Conservation (phyloP, 2,113 vertebrate genomes). For the Xiphophorus maculatus region DNA sequence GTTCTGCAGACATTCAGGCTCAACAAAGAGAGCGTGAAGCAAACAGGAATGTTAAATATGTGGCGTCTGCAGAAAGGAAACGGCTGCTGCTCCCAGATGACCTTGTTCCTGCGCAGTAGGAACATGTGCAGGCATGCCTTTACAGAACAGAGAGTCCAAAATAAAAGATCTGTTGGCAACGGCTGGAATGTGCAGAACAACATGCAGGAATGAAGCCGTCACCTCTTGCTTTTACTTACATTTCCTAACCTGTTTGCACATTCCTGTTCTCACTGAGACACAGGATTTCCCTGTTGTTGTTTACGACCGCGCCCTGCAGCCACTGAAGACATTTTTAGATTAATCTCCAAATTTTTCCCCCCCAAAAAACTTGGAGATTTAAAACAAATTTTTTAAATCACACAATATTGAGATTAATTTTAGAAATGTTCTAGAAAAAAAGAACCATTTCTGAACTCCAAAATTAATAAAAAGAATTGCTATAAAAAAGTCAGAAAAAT, state of each 20-base stretch:
- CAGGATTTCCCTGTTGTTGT: neutral
- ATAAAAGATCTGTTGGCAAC: neutral
- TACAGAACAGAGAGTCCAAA: accelerated
- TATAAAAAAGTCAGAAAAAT: too few relatives aligned
- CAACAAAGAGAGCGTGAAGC: neutral
- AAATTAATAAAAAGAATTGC: too few relatives aligned
- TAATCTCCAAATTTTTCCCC: too few relatives aligned
- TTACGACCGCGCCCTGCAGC: too few relatives aligned
- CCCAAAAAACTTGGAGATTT: too few relatives aligned
- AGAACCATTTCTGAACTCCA: too few relatives aligned
- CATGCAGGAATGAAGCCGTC: neutral
- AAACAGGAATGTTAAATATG: conserved; percentile 31
- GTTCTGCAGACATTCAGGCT: conserved; percentile 2
- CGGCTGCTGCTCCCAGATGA: neutral
- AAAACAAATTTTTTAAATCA: too few relatives aligned
- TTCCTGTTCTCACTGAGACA: neutral
- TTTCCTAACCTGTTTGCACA: neutral
- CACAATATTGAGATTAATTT: too few relatives aligned
- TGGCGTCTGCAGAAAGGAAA: neutral
- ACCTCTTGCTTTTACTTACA: too few relatives aligned
- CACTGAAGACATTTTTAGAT: too few relatives aligned
- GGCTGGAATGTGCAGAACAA: neutral
- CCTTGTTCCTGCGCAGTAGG: neutral
- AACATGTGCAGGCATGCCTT: neutral
- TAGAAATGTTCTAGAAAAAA: too few relatives aligned